phyloP scores from a whole-genome alignment of 2,888 invertebrate genomes.

The Caenorhabditis parvicauda region DNA sequence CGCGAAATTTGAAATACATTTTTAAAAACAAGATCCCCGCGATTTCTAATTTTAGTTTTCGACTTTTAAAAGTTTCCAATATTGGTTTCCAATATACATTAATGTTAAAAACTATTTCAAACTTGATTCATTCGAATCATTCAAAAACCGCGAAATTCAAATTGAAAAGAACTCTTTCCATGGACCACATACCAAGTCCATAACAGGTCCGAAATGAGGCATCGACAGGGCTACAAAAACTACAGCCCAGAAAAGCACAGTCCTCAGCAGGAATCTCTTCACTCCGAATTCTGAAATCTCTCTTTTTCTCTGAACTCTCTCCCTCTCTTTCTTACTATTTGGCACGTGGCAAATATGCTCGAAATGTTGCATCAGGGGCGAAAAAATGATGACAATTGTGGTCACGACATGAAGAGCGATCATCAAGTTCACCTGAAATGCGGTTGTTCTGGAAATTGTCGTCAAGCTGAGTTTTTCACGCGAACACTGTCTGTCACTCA shows the following conservation, averaged over 20 bases:
- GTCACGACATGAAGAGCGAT: slow-evolving; percentile 60
- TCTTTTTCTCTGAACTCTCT: neutral
- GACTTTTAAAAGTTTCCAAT: neutral
- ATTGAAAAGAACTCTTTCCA: neutral
- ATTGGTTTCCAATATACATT: slow-evolving; percentile 1
- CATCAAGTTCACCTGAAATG: slow-evolving; percentile 49
- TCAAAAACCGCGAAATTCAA: neutral
- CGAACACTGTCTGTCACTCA: too few species aligned
- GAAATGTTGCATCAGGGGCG: slow-evolving; percentile 57
- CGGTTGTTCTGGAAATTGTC: too few species aligned
- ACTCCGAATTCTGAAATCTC: slow-evolving; percentile 27
- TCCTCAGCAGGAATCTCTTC: slow-evolving; percentile 45
- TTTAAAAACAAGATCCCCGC: neutral
- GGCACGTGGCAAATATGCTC: slow-evolving; percentile 50
- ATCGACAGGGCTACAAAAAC: slow-evolving; percentile 52
- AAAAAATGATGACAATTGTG: slow-evolving; percentile 56
- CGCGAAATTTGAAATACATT: neutral
- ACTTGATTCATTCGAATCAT: neutral
- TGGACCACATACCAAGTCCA: slow-evolving; percentile 29
- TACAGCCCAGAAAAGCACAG: slow-evolving; percentile 42
- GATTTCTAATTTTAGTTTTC: neutral
- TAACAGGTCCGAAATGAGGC: slow-evolving; percentile 55
- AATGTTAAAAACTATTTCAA: neutral
- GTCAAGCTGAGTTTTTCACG: too few species aligned
- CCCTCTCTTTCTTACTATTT: slow-evolving; percentile 32